These are phyloP conservation scores for Ctenopoma multispine DNA, from an alignment of 2,797 vertebrate species.

Conservation along the genomic window DNA sequence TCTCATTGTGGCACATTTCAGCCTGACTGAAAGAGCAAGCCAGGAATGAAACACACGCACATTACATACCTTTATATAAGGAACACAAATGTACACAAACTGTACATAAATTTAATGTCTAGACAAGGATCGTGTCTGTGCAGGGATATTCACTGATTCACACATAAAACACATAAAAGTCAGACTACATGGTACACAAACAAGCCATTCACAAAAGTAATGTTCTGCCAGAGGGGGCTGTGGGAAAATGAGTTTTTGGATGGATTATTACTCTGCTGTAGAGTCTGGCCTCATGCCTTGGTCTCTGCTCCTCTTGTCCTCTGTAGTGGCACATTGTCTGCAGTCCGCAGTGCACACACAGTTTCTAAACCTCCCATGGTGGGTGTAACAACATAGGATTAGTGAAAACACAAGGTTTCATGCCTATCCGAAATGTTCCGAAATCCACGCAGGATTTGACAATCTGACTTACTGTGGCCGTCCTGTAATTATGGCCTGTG, in stretches of 20 bases:
- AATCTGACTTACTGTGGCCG: constrained; percentile 34
- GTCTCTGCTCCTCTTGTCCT: constrained; percentile 43
- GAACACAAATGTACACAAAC: neutral
- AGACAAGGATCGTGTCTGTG: neutral
- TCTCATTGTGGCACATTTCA: constrained; percentile 17
- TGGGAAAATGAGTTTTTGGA: constrained; percentile 75
- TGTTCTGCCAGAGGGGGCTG: constrained; percentile 69
- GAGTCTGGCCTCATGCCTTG: constrained; percentile 51
- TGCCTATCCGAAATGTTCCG: constrained; percentile 50
- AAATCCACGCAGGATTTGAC: constrained; percentile 63
- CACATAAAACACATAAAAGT: constrained; percentile 7
- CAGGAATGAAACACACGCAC: constrained; percentile 11
- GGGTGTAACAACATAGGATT: constrained; percentile 65
- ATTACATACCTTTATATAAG: neutral
- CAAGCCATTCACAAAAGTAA: constrained; percentile 66
- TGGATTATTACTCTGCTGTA: constrained; percentile 66
- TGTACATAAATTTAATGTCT: constrained; percentile 12
- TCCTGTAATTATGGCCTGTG: constrained; percentile 63
- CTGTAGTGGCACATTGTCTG: constrained; percentile 57
- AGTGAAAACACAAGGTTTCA: constrained; percentile 62
- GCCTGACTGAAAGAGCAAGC: constrained; percentile 1
- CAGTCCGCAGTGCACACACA: constrained; percentile 32
- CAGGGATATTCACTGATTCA: neutral
- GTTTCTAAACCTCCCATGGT: constrained; percentile 30
- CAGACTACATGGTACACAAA: constrained; percentile 49